Percentiles rank a stretch among this genome's conserved stretches.
Conservation (phyloP, 2,888 invertebrate species). For the Prenolepis imparis region DNA sequence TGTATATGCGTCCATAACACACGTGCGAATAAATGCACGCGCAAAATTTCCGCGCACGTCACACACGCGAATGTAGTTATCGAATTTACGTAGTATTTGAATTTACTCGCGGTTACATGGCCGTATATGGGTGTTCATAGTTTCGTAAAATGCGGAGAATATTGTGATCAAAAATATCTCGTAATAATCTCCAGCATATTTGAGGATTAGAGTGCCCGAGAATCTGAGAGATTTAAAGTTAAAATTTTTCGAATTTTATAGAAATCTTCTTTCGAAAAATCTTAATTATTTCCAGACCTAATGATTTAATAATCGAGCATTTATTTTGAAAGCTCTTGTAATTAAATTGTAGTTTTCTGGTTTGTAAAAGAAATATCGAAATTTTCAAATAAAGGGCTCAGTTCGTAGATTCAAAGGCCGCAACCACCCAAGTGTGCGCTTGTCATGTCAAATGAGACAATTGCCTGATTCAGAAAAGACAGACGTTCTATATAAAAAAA, state of each 20-base stretch:
- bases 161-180: not conserved
- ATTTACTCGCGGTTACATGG: not conserved
- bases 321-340: no score
- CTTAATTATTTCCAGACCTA: not conserved
- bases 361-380: no score
- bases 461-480: not conserved
- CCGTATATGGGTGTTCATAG: not conserved
- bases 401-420: not conserved
- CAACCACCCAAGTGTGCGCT: not conserved
- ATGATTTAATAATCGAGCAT: not conserved
- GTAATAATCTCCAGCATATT: not conserved
- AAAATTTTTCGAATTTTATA: no score
- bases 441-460: not conserved
- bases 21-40: slow-evolving; percentile 56
- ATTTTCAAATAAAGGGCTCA: no score
- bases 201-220: not conserved
- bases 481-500: not conserved
- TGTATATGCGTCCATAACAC: slow-evolving; percentile 43
- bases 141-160: not conserved
- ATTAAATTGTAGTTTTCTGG: no score
- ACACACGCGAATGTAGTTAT: slow-evolving; percentile 1
- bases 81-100: not conserved
- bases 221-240: not conserved
- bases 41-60: slow-evolving; percentile 62
- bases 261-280: not conserved